Conservation (phyloP, 2,888 invertebrate genomes). For the Trimorus sp. region DNA sequence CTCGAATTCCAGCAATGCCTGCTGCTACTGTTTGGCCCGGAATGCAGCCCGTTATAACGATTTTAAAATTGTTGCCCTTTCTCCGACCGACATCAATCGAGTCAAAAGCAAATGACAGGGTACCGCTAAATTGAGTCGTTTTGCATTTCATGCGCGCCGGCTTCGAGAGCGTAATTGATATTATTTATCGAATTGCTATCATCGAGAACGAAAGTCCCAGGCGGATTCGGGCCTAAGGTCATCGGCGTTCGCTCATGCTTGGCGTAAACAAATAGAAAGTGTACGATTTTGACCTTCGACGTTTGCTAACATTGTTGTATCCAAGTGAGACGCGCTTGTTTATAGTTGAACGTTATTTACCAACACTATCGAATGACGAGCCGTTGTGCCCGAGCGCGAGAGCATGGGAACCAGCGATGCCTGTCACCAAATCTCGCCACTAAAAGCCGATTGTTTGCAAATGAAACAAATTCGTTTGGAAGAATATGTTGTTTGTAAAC, state of each 20-base stretch:
- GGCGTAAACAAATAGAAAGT: constrained; percentile 8
- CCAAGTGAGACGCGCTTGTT: not conserved
- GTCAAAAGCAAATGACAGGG: constrained; percentile 28
- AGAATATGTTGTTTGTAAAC: too few relatives aligned
- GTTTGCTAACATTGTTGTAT: not conserved
- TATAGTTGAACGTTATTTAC: not conserved
- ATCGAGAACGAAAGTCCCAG: constrained; percentile 20
- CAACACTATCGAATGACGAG: not conserved
- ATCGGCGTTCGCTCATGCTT: not conserved
- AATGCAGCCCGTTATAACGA: constrained; percentile 62
- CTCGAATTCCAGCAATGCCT: constrained; percentile 71
- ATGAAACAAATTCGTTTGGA: too few relatives aligned
- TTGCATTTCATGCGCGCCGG: constrained; percentile 21
- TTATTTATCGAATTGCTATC: constrained; percentile 26
- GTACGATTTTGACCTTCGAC: constrained; percentile 7
- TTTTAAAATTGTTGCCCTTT: constrained; percentile 45
- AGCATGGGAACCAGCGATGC: too few relatives aligned
- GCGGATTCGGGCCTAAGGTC: not conserved
- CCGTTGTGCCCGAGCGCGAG: too few relatives aligned
- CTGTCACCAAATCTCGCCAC: too few relatives aligned
- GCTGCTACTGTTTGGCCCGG: constrained; percentile 71
- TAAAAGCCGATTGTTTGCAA: too few relatives aligned
- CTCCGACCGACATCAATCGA: constrained; percentile 27
- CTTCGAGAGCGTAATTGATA: constrained; percentile 16
- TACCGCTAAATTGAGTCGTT: constrained; percentile 42